Evolutionary conservation across 2,888 invertebrate genomes (phyloP).

Genomic region (Limnephilus rhombicus): DNA sequence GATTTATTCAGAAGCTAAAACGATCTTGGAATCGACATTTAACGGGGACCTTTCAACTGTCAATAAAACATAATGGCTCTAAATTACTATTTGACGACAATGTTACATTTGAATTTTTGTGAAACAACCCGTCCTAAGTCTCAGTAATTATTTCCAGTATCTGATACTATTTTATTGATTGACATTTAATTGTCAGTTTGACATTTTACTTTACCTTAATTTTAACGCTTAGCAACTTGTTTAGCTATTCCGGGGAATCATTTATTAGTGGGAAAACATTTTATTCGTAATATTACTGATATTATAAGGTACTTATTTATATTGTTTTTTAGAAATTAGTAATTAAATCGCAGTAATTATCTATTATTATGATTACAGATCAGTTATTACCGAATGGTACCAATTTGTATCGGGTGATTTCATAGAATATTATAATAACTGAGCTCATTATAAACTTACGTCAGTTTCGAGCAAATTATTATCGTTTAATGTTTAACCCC

Average conservation of each 20-base stretch:
- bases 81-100: too few species aligned
- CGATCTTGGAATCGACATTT: too few species aligned
- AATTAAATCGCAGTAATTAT: not conserved
- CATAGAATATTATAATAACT: not conserved
- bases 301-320: not conserved
- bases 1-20: too few species aligned
- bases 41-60: too few species aligned
- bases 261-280: not conserved
- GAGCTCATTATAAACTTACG: not conserved
- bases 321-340: not conserved
- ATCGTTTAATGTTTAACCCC: not conserved
- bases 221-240: not conserved
- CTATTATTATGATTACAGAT: not conserved
- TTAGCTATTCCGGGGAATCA: not conserved
- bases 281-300: not conserved
- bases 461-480: not conserved
- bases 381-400: not conserved
- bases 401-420: not conserved
- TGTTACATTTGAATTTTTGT: too few species aligned
- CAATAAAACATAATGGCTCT: too few species aligned
- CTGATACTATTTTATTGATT: not conserved
- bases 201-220: not conserved
- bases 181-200: not conserved
- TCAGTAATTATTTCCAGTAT: too few species aligned
- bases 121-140: too few species aligned